Evolutionary conservation across 2,113 vertebrate genomes (phyloP).

Genomic region (Cyanoramphus novaezelandiae): DNA sequence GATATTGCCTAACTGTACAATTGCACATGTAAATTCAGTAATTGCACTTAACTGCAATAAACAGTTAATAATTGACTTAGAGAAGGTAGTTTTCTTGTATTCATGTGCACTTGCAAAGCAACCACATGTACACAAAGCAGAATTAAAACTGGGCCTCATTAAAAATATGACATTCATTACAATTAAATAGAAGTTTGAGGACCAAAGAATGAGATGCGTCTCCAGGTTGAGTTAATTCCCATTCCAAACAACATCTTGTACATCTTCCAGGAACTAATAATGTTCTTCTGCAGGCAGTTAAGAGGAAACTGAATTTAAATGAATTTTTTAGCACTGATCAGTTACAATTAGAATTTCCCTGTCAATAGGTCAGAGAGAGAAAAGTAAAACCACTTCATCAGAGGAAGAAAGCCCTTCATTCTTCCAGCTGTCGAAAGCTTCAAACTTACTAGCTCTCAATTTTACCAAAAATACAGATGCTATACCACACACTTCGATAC

Average conservation of each 20-base stretch:
- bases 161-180: neutral
- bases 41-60: neutral
- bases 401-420: neutral
- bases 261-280: neutral
- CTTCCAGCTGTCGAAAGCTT: neutral
- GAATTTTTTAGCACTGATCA: neutral
- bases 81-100: neutral
- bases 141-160: neutral
- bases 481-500: neutral
- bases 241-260: neutral
- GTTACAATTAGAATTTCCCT: neutral
- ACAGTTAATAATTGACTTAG: neutral
- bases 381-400: neutral
- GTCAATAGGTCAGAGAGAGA: neutral
- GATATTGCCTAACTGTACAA: neutral
- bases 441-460: neutral
- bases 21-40: neutral
- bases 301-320: neutral
- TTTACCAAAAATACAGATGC: neutral
- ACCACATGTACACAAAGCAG: neutral
- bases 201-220: neutral
- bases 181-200: neutral
- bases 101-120: neutral
- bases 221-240: neutral
- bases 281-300: neutral